phyloP scores from a whole-genome alignment of 1,140 invertebrate species.

The Stratiolaelaps scimitus region DNA sequence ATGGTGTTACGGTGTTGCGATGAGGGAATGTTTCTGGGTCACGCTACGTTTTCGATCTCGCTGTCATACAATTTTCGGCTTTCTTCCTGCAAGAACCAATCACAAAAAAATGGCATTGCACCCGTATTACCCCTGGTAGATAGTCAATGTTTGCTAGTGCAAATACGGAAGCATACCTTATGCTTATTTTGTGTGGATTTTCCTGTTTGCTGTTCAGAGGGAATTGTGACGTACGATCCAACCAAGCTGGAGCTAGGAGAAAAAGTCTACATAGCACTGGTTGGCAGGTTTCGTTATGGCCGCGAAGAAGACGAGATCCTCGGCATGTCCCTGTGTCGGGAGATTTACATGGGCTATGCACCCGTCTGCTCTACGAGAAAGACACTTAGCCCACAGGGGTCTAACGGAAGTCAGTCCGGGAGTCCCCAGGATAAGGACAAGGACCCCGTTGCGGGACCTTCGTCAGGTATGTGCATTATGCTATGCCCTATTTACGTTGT shows the following conservation, averaged over 20 bases:
- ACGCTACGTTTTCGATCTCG: too few species aligned
- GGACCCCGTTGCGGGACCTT: slow-evolving; percentile 7
- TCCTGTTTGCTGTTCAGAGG: slow-evolving; percentile 14
- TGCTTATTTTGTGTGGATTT: too few species aligned
- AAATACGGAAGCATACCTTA: too few species aligned
- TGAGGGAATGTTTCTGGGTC: too few species aligned
- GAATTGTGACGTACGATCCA: slow-evolving; percentile 14
- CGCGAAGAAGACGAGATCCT: slow-evolving; percentile 31
- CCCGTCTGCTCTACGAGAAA: slow-evolving; percentile 17
- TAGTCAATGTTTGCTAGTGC: too few species aligned
- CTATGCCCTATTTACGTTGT: too few species aligned
- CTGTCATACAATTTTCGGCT: too few species aligned
- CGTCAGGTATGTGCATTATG: not conserved
- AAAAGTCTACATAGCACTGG: slow-evolving; percentile 26
- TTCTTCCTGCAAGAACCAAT: too few species aligned
- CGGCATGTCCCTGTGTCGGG: slow-evolving; percentile 28
- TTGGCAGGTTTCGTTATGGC: slow-evolving; percentile 28
- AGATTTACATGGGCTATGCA: slow-evolving; percentile 26
- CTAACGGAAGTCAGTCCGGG: not conserved
- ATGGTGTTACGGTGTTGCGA: too few species aligned
- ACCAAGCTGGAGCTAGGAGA: slow-evolving; percentile 1
- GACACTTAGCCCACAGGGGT: slow-evolving; percentile 15
- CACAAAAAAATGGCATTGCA: too few species aligned
- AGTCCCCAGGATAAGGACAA: not conserved
- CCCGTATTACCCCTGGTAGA: too few species aligned